These are phyloP conservation scores for Sebastolobus altivelis DNA, from an alignment of 2,797 vertebrate species.

Conservation along the genomic window DNA sequence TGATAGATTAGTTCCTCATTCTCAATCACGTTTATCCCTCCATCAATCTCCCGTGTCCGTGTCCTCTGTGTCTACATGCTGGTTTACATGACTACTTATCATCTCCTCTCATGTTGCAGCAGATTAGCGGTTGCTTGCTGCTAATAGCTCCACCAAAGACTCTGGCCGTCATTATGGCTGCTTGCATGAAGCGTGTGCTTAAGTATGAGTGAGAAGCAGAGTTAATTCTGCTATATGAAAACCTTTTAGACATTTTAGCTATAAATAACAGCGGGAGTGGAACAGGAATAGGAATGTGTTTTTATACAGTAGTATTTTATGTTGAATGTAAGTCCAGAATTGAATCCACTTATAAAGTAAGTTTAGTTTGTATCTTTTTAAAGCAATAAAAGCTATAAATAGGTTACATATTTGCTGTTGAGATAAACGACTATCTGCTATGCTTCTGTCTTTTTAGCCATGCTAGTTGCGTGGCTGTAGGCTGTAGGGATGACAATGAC, in stretches of 20 bases:
- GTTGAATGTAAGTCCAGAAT: conserved; percentile 5
- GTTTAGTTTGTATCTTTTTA: background rate
- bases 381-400: background rate
- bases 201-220: conserved; percentile 6
- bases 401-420: background rate
- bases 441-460: background rate
- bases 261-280: conserved; percentile 1
- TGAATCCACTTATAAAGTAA: background rate
- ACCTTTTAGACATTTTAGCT: conserved; percentile 23
- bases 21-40: conserved; percentile 43
- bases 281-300: background rate
- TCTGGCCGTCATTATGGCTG: conserved; percentile 20
- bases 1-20: conserved; percentile 33
- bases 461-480: background rate
- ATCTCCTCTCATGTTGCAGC: conserved; percentile 55
- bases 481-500: background rate
- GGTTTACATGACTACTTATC: conserved; percentile 64
- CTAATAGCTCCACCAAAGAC: conserved; percentile 49
- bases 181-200: background rate
- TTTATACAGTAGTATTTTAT: background rate
- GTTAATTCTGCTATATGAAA: conserved; percentile 32
- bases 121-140: conserved; percentile 60
- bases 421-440: background rate
- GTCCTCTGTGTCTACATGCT: conserved; percentile 35
- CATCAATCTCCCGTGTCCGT: conserved; percentile 27